Percentiles rank a stretch among this genome's conserved stretches.
phyloP scores from a whole-genome alignment of 2,797 vertebrate species.

The Danio aesculapii region DNA sequence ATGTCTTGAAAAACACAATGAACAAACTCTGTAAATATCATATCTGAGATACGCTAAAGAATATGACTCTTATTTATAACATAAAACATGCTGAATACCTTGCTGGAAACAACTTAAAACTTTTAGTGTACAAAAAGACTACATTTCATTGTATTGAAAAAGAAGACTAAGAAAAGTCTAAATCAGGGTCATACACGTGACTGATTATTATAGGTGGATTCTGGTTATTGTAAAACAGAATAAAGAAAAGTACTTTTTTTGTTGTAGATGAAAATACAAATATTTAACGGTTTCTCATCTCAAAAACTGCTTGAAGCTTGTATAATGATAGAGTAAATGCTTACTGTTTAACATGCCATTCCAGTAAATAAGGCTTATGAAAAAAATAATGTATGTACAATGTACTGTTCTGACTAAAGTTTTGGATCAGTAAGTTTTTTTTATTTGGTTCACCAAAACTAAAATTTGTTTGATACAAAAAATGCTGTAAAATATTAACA shows the following conservation, averaged over 20 bases:
- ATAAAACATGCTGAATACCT: constrained; percentile 7
- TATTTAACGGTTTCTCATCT: not conserved
- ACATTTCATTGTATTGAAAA: not conserved
- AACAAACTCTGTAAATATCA: not conserved
- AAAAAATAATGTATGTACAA: no score
- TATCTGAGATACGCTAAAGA: not conserved
- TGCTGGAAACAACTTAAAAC: not conserved
- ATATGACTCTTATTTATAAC: not conserved
- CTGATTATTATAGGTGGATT: not conserved
- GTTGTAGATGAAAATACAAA: not conserved
- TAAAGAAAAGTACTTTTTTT: not conserved
- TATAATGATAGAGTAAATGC: not conserved
- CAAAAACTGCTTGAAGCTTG: not conserved
- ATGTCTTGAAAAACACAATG: constrained; percentile 12
- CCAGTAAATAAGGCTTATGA: no score
- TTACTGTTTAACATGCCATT: no score
- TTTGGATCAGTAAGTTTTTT: not conserved
- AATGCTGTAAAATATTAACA: not conserved
- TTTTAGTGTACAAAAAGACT: not conserved
- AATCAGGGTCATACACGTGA: not conserved
- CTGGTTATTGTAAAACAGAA: not conserved
- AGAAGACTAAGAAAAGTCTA: not conserved
- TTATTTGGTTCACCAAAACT: not conserved
- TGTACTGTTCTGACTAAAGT: not conserved
- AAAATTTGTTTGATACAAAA: not conserved